These are phyloP conservation scores for Scomber scombrus DNA, from an alignment of 2,113 vertebrate species.

Conservation along the genomic window DNA sequence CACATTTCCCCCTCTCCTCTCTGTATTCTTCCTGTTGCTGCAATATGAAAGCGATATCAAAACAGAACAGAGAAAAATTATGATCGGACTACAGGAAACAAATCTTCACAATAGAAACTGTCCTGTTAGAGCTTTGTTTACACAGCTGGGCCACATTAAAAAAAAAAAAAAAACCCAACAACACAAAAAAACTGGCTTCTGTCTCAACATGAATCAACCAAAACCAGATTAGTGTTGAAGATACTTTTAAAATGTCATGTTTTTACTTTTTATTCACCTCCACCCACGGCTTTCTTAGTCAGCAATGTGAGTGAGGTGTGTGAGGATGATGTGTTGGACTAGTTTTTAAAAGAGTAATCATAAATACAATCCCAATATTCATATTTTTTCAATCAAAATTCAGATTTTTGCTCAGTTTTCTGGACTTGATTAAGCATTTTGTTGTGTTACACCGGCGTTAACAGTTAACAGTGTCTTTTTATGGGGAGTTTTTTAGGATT, in stretches of 20 bases:
- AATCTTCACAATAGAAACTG: not conserved
- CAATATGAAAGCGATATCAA: not conserved
- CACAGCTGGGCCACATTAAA: not conserved
- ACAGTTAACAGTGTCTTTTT: too few relatives aligned
- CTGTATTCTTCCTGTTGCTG: not conserved
- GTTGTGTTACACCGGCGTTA: too few relatives aligned
- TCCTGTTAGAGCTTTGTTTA: not conserved
- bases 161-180: too few relatives aligned
- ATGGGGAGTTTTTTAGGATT: too few relatives aligned
- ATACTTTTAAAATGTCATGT: not conserved
- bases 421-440: too few relatives aligned
- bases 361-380: too few relatives aligned
- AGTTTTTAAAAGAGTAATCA: too few relatives aligned
- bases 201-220: not conserved
- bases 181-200: not conserved
- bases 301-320: not conserved
- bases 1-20: too few relatives aligned
- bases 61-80: not conserved
- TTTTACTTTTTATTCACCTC: conserved; percentile 5
- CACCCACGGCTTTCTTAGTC: not conserved
- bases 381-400: too few relatives aligned
- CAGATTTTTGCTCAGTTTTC: too few relatives aligned
- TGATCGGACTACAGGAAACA: not conserved
- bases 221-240: not conserved
- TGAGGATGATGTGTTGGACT: too few relatives aligned